Base-by-base conservation (phyloP, 2,797 vertebrate species). In the Typhlichthys subterraneus region DNA sequence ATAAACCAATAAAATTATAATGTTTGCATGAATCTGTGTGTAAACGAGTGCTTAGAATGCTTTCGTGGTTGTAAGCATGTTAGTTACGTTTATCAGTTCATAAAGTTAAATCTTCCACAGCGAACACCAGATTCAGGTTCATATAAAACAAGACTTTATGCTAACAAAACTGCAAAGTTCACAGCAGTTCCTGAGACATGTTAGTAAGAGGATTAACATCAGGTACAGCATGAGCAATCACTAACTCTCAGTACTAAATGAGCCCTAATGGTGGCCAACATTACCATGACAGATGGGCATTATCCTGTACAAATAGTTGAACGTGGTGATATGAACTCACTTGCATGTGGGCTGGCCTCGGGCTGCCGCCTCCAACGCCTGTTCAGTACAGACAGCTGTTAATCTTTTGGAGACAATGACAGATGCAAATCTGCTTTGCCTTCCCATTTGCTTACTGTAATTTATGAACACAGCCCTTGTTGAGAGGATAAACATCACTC, bases 191-290 rank as follows among this genome's bases (percentile, higher is more conserved):
- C 76, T 70, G 67, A 73, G 57, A 70, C 77, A 73, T 69, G 76
- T 82, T 72, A 73, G 61, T 69, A 79, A 82, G 67, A 70, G 84
- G 85, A 87, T 87, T 82, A 82, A 65, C 67, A 67, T 61, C 72
- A 78, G 59, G 69, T 17, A 87, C 78, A 64, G 77, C 78, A 54
- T 70, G 64, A 83, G 71, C 81, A 80, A 77, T 67, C 74, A 54
- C 76, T 81, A 76, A 72, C 53, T 64, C 62, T 79, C 73, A 69
- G 11, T 19, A 48, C 19, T 63, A 9, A 15, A 11, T 57, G 62
- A 69, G 69, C 45, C 64, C 64, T 23, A 53, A 62, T 2, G 56
- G 69, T 54, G 57, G 61, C 62, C 73, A 61, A 58, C 79, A 66
- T 65, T 66, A 59, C 54, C 54, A 17, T 66, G 70, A 76, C 69